Conservation (phyloP, 2,888 invertebrate species). For the Eristalinus aeneus region DNA sequence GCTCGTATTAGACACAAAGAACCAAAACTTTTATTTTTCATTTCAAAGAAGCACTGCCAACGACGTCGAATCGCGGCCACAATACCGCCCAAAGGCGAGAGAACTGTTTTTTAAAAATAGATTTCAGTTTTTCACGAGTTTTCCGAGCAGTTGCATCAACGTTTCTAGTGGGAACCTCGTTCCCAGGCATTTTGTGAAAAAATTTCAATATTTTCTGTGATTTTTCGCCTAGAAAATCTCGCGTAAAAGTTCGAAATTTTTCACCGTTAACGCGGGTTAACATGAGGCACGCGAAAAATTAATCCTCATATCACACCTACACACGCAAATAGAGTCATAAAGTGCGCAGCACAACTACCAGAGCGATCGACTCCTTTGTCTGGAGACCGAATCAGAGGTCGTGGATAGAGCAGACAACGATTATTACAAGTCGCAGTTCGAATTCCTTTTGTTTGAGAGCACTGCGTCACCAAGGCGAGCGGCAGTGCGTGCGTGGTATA, state of each 20-base stretch:
- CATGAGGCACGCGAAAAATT: slow-evolving; percentile 28
- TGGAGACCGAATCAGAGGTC: slow-evolving; percentile 15
- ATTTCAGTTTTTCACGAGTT: slow-evolving; percentile 79
- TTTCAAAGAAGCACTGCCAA: slow-evolving; percentile 58
- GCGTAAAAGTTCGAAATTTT: slow-evolving; percentile 50
- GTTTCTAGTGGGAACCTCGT: slow-evolving; percentile 39
- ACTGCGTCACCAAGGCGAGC: slow-evolving; percentile 41
- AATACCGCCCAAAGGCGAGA: slow-evolving; percentile 44
- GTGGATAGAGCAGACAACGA: slow-evolving; percentile 31
- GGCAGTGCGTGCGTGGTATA: slow-evolving; percentile 53
- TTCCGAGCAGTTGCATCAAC: slow-evolving; percentile 76
- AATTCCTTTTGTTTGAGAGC: slow-evolving; percentile 49
- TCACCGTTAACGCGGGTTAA: slow-evolving; percentile 40
- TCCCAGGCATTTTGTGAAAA: slow-evolving; percentile 20
- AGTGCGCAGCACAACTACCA: slow-evolving; percentile 10
- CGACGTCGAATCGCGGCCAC: slow-evolving; percentile 34
- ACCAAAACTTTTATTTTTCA: slow-evolving; percentile 22
- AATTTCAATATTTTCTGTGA: slow-evolving; percentile 24
- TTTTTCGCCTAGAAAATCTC: slow-evolving; percentile 20
- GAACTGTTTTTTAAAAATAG: slow-evolving; percentile 78
- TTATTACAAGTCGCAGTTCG: slow-evolving; percentile 63
- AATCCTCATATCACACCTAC: background rate
- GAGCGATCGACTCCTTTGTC: slow-evolving; percentile 47
- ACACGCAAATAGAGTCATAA: slow-evolving; percentile 1
- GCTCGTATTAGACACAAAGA: slow-evolving; percentile 38